These are phyloP conservation scores for Neuroterus valhalla DNA, from an alignment of 1,140 invertebrate species.

Conservation along the genomic window DNA sequence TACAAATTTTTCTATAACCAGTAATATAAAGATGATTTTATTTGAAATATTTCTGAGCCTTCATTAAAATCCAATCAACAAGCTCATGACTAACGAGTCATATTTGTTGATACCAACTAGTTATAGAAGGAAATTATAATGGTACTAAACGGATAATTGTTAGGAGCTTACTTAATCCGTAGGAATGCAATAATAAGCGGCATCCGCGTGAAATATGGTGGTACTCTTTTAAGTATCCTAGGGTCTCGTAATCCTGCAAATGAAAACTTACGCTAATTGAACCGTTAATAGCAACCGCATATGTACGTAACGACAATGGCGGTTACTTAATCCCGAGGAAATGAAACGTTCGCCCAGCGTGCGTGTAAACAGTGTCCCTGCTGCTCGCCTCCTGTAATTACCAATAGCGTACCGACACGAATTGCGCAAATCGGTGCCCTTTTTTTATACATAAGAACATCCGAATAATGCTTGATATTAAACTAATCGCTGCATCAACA, in stretches of 20 bases:
- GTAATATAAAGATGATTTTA: too few species aligned
- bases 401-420: slow-evolving; percentile 52
- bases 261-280: slow-evolving; percentile 75
- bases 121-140: slow-evolving; percentile 43
- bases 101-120: background rate
- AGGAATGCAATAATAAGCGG: slow-evolving; percentile 63
- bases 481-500: slow-evolving; percentile 46
- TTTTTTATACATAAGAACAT: slow-evolving; percentile 39
- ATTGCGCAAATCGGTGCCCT: slow-evolving; percentile 50
- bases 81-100: too few species aligned
- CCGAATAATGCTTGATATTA: slow-evolving; percentile 46
- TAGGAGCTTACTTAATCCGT: slow-evolving; percentile 53
- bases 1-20: too few species aligned
- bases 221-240: slow-evolving; percentile 48
- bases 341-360: slow-evolving; percentile 63
- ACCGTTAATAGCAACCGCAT: slow-evolving; percentile 71
- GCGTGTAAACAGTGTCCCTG: slow-evolving; percentile 56
- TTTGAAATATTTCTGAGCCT: too few species aligned
- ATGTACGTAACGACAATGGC: slow-evolving; percentile 66
- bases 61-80: too few species aligned
- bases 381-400: slow-evolving; percentile 49
- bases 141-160: slow-evolving; percentile 57
- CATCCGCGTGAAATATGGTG: slow-evolving; percentile 60
- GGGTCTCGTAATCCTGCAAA: slow-evolving; percentile 66
- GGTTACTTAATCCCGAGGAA: slow-evolving; percentile 74